Conservation (phyloP, 2,888 invertebrate species). For the Aethes cnicana region DNA sequence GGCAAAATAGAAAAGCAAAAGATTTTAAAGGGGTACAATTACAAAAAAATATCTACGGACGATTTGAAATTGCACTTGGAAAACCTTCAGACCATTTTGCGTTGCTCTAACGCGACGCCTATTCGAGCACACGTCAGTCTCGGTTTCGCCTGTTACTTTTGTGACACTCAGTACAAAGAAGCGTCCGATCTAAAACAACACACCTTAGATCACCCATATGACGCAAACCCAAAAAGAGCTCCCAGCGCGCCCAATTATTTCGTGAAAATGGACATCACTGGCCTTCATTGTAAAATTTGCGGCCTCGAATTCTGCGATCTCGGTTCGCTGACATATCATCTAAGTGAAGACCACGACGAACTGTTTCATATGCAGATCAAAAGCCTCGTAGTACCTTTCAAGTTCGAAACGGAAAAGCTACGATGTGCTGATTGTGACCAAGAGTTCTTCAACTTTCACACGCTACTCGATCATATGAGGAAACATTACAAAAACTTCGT, state of each 20-base stretch:
- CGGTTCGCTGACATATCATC: constrained; percentile 31
- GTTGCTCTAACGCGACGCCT: constrained; percentile 46
- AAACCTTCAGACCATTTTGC: constrained; percentile 51
- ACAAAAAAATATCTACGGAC: constrained; percentile 2
- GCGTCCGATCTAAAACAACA: constrained; percentile 57
- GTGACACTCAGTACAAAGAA: constrained; percentile 51
- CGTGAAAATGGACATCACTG: constrained; percentile 40
- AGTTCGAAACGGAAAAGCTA: constrained; percentile 31
- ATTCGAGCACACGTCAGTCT: constrained; percentile 52
- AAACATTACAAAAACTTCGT: constrained; percentile 29
- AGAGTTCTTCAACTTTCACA: constrained; percentile 48
- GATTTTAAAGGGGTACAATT: too few species aligned
- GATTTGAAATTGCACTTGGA: constrained; percentile 46
- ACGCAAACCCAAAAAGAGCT: constrained; percentile 46
- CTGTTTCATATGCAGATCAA: constrained; percentile 2
- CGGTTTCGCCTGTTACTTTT: constrained; percentile 60
- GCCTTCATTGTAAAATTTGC: constrained; percentile 37
- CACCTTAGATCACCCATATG: constrained; percentile 46
- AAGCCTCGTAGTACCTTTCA: constrained; percentile 18
- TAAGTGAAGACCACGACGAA: constrained; percentile 9
- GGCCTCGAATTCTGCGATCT: constrained; percentile 7
- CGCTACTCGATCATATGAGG: constrained; percentile 49
- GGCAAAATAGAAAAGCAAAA: constrained; percentile 47
- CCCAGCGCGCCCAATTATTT: constrained; percentile 32
- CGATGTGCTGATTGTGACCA: constrained; percentile 50